Conservation (phyloP, 1,140 invertebrate genomes). For the Hyphantria cunea region DNA sequence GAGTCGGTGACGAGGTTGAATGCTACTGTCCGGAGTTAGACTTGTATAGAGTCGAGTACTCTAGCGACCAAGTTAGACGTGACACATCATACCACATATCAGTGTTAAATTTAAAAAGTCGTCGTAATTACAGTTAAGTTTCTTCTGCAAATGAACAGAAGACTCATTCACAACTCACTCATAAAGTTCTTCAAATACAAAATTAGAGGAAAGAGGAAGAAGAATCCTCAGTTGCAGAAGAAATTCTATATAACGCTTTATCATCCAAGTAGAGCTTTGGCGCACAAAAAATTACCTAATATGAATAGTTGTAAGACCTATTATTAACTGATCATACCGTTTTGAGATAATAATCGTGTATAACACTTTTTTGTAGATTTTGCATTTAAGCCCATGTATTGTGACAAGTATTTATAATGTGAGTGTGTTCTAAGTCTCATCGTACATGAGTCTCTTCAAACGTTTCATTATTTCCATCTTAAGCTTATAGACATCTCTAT, state of each 20-base stretch:
- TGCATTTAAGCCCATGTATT: constrained; percentile 78
- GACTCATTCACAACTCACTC: neutral
- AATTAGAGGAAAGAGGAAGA: no score
- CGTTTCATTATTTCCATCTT: constrained; percentile 34
- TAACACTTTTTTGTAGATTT: constrained; percentile 76
- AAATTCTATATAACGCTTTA: constrained; percentile 54
- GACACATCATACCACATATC: constrained; percentile 79
- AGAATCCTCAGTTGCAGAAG: constrained; percentile 35
- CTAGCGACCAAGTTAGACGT: constrained; percentile 71
- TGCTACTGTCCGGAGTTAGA: constrained; percentile 37
- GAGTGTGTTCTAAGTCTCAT: constrained; percentile 67
- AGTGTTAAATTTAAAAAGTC: constrained; percentile 57
- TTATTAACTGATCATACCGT: constrained; percentile 69
- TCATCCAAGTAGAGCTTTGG: constrained; percentile 74
- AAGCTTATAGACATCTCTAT: neutral
- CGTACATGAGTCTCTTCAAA: constrained; percentile 37
- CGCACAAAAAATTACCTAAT: constrained; percentile 70
- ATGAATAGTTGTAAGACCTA: constrained; percentile 72
- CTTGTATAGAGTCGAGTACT: constrained; percentile 35
- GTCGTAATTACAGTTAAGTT: constrained; percentile 21
- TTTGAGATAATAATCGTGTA: constrained; percentile 75
- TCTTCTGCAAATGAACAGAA: constrained; percentile 13
- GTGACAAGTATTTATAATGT: constrained; percentile 72
- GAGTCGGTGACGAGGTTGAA: constrained; percentile 29
- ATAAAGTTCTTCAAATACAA: neutral